Evolutionary conservation across 2,888 invertebrate species (phyloP).

Genomic region (Hypolimnas misippus): DNA sequence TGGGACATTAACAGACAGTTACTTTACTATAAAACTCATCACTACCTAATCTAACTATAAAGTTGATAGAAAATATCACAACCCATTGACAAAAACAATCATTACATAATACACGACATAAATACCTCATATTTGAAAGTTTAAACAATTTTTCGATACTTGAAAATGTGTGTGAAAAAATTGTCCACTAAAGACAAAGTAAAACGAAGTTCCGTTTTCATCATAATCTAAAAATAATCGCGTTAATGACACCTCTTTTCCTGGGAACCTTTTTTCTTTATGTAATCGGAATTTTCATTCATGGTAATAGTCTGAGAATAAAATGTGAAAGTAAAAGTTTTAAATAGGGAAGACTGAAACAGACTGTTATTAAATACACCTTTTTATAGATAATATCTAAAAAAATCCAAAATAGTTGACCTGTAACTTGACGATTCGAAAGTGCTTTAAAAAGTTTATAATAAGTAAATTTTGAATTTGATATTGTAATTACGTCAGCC

Average conservation of each 20-base stretch:
- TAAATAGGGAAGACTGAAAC: background rate
- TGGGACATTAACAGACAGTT: too few species aligned
- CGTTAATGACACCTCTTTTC: conserved; percentile 25
- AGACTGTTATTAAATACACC: background rate
- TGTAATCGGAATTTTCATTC: conserved; percentile 16
- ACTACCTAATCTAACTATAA: too few species aligned
- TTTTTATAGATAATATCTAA: background rate
- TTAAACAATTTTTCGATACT: background rate
- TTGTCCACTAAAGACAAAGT: background rate
- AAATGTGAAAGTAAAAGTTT: conserved; percentile 5
- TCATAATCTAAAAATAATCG: conserved; percentile 28
- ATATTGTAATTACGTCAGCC: too few species aligned
- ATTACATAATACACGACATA: too few species aligned
- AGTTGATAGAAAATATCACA: too few species aligned
- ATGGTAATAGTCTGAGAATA: background rate
- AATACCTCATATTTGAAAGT: conserved; percentile 20
- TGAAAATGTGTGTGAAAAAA: conserved; percentile 25
- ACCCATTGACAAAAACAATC: too few species aligned
- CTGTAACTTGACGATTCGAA: too few species aligned
- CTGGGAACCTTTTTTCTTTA: conserved; percentile 23
- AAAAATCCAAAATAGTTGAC: too few species aligned
- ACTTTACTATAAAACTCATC: too few species aligned
- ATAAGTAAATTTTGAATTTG: too few species aligned
- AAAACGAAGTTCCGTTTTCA: conserved; percentile 16
- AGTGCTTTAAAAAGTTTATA: too few species aligned